phyloP scores from a whole-genome alignment of 2,113 vertebrate genomes.

The Coreoperca whiteheadi region DNA sequence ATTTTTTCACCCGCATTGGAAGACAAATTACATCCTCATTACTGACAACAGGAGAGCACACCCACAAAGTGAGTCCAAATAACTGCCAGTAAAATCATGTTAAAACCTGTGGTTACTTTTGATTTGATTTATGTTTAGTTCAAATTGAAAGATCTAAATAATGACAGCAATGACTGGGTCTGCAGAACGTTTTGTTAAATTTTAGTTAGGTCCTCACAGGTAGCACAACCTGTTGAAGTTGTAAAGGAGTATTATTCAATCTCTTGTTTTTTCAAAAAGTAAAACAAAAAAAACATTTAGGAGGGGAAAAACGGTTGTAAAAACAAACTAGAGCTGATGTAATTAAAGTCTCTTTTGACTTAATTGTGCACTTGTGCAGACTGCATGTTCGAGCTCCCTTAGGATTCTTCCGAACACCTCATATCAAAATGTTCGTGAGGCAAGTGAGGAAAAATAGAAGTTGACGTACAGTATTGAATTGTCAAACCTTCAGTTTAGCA shows the following conservation, averaged over 20 bases:
- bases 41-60: slow-evolving; percentile 49
- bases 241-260: slow-evolving; percentile 31
- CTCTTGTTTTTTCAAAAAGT: slow-evolving; percentile 8
- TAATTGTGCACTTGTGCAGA: slow-evolving; percentile 48
- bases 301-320: slow-evolving; percentile 14
- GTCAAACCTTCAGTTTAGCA: slow-evolving; percentile 75
- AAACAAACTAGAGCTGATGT: slow-evolving; percentile 36
- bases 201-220: slow-evolving; percentile 30
- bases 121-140: slow-evolving; percentile 52
- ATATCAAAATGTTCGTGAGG: slow-evolving; percentile 64
- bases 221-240: slow-evolving; percentile 34
- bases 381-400: slow-evolving; percentile 45
- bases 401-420: slow-evolving; percentile 60
- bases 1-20: slow-evolving; percentile 30
- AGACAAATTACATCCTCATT: slow-evolving; percentile 43
- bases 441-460: slow-evolving; percentile 62
- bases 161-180: slow-evolving; percentile 36
- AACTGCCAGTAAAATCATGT: slow-evolving; percentile 47
- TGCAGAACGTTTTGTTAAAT: slow-evolving; percentile 19
- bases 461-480: slow-evolving; percentile 72
- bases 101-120: slow-evolving; percentile 52
- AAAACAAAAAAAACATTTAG: slow-evolving; percentile 2
- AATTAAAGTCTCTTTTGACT: slow-evolving; percentile 65
- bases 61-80: slow-evolving; percentile 29
- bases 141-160: slow-evolving; percentile 36